Conservation (phyloP, 2,113 vertebrate genomes). For the Zosterops borbonicus region DNA sequence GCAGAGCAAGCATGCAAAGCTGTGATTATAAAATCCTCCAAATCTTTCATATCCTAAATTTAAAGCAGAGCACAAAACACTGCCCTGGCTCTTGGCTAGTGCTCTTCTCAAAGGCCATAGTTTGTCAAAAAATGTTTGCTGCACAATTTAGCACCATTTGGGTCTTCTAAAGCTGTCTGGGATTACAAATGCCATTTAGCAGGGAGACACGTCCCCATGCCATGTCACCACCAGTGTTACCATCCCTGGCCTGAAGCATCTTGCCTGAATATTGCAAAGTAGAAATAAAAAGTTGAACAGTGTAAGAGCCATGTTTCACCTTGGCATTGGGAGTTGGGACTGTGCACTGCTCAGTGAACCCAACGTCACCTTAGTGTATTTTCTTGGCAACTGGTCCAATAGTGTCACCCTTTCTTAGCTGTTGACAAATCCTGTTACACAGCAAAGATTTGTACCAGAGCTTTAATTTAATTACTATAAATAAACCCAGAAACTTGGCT, state of each 20-base stretch:
- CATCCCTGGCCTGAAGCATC: background rate
- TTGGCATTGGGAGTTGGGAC: background rate
- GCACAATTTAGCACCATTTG: background rate
- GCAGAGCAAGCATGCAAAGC: background rate
- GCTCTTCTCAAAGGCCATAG: background rate
- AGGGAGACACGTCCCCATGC: fast-evolving
- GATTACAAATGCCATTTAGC: background rate
- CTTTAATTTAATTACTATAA: constrained; percentile 54
- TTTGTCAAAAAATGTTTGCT: background rate
- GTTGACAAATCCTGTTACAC: constrained; percentile 47
- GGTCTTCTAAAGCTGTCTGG: background rate
- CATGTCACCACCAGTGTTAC: fast-evolving
- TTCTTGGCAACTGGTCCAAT: constrained; percentile 6
- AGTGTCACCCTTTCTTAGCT: background rate
- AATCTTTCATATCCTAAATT: background rate
- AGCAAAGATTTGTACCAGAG: constrained; percentile 40
- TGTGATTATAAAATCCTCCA: background rate
- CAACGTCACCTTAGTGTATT: background rate
- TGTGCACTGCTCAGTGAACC: background rate
- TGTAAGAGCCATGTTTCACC: background rate
- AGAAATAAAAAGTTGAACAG: background rate
- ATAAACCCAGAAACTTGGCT: constrained; percentile 15
- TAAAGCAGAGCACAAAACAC: background rate
- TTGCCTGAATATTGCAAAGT: background rate
- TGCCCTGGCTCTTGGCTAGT: background rate